Percentiles rank a stretch among this genome's conserved stretches.
Conservation (phyloP, 2,888 invertebrate species). For the Rugalucina vietnamica region DNA sequence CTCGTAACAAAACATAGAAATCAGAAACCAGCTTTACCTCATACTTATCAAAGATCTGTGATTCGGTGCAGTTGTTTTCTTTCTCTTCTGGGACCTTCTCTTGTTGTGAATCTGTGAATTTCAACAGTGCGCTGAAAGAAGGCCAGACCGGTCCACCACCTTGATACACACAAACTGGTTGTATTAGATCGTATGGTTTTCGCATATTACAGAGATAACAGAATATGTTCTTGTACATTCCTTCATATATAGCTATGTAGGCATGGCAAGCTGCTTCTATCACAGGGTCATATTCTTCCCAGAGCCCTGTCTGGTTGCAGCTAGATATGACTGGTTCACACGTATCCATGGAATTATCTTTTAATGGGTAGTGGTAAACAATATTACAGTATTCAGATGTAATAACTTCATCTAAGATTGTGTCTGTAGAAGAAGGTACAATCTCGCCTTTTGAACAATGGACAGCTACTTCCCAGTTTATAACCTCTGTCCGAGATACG, state of each 20-base stretch:
- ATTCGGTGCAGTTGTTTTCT: not conserved
- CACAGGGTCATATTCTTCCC: not conserved
- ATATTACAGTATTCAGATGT: not conserved
- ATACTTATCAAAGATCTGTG: not conserved
- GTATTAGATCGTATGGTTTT: not conserved
- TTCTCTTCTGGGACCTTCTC: not conserved
- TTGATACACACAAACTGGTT: not conserved
- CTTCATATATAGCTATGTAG: not conserved
- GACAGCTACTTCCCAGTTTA: not conserved
- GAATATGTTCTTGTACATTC: not conserved
- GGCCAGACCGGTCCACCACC: no score
- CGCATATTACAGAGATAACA: not conserved
- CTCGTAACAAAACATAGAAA: no score
- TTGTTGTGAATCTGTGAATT: not conserved
- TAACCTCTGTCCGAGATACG: not conserved
- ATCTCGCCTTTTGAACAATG: not conserved
- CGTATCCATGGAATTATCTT: no score
- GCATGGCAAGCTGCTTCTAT: slow-evolving; percentile 10
- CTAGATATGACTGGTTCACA: not conserved
- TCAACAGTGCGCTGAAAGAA: not conserved
- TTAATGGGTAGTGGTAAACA: not conserved
- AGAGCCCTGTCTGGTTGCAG: not conserved
- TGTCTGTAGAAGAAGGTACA: not conserved
- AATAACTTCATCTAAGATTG: not conserved
- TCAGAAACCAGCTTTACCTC: no score